These are phyloP conservation scores for Drosophila fuyamai DNA, from an alignment of 1,140 invertebrate species.

Conservation along the genomic window DNA sequence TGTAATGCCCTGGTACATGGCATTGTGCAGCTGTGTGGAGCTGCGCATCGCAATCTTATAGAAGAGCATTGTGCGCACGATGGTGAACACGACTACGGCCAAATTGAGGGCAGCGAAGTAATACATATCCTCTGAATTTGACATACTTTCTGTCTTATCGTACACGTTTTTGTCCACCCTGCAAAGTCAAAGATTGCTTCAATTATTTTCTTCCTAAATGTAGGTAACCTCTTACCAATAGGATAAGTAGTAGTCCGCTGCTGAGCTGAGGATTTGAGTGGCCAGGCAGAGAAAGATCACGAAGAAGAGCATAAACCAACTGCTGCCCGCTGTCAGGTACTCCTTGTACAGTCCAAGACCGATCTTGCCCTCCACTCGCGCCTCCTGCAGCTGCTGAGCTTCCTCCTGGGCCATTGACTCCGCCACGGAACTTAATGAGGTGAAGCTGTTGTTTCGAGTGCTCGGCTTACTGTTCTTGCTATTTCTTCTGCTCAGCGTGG, in stretches of 20 bases:
- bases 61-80: constrained; percentile 53
- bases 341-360: constrained; percentile 59
- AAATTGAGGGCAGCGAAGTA: constrained; percentile 46
- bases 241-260: constrained; percentile 55
- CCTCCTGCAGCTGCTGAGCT: constrained; percentile 44
- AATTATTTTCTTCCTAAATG: neutral
- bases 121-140: constrained; percentile 53
- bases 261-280: constrained; percentile 59
- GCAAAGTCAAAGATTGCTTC: neutral
- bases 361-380: constrained; percentile 63
- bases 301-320: constrained; percentile 52
- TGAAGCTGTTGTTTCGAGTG: constrained; percentile 58
- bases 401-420: constrained; percentile 55
- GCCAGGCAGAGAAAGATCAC: constrained; percentile 62
- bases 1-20: constrained; percentile 57
- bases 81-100: constrained; percentile 61
- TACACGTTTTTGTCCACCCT: constrained; percentile 58
- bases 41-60: constrained; percentile 60
- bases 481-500: constrained; percentile 54
- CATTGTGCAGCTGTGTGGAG: constrained; percentile 53
- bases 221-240: constrained; percentile 46
- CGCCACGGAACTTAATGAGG: constrained; percentile 56
- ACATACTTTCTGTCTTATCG: neutral
- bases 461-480: constrained; percentile 41
- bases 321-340: constrained; percentile 62